Conservation (phyloP, 2,797 vertebrate genomes). For the Pseudochirops corinnae region DNA sequence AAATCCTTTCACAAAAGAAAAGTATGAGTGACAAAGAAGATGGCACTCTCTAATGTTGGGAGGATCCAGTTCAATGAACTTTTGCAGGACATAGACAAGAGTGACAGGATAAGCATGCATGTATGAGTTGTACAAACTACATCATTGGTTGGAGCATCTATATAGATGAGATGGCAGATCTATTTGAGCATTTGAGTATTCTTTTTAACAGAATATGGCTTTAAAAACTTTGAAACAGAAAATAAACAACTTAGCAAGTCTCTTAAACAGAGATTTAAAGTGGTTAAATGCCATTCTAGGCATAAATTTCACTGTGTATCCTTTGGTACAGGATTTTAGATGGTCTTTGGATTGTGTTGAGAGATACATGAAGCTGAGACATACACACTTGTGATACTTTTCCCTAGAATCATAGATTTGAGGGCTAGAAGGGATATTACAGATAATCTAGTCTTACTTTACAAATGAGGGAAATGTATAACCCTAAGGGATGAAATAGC, state of each 20-base stretch:
- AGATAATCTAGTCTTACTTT: not conserved
- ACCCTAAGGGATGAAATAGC: not conserved
- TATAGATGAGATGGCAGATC: not conserved
- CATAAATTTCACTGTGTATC: slow-evolving; percentile 48
- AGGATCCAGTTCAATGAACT: not conserved
- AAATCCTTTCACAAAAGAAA: not conserved
- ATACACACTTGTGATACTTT: slow-evolving; percentile 44
- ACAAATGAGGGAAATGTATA: not conserved
- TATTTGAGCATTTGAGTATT: not conserved
- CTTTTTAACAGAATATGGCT: not conserved
- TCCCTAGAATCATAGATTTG: not conserved
- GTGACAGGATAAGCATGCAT: not conserved
- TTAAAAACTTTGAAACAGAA: slow-evolving; percentile 34
- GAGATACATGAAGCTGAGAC: slow-evolving; percentile 58
- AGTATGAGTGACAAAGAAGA: not conserved
- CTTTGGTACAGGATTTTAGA: slow-evolving; percentile 49
- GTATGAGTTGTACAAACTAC: not conserved
- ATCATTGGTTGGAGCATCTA: not conserved
- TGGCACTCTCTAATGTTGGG: not conserved
- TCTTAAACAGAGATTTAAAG: slow-evolving; percentile 52
- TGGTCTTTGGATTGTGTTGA: slow-evolving; percentile 55
- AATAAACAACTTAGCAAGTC: slow-evolving; percentile 23
- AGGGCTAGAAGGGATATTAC: not conserved
- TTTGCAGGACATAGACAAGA: not conserved
- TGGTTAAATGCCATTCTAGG: slow-evolving; percentile 58